phyloP scores from a whole-genome alignment of 2,113 vertebrate species.

The Edolisoma coerulescens region DNA sequence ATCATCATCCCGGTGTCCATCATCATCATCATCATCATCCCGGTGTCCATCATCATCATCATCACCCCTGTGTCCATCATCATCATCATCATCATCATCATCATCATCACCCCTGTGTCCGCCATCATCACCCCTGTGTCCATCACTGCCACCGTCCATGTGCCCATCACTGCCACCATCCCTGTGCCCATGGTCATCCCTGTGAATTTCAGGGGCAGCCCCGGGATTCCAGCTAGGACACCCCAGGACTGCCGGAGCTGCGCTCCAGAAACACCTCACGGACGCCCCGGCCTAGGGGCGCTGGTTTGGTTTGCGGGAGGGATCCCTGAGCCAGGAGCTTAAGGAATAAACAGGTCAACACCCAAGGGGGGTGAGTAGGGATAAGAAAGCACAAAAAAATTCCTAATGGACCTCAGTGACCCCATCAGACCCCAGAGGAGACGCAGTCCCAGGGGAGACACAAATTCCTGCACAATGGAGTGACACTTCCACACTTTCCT shows the following conservation, averaged over 20 bases:
- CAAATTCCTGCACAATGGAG: not conserved
- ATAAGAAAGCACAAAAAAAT: not conserved
- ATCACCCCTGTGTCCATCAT: not conserved
- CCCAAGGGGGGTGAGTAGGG: not conserved
- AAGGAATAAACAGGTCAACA: not conserved
- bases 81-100: not conserved
- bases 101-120: not conserved
- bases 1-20: too few relatives aligned
- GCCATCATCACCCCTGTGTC: not conserved
- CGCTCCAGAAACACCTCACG: not conserved
- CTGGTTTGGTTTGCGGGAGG: not conserved
- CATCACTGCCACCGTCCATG: not conserved
- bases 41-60: not conserved
- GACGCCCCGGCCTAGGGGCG: not conserved
- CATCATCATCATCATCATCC: not conserved
- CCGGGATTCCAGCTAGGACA: not conserved
- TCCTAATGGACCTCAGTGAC: not conserved
- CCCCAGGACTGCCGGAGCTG: not conserved
- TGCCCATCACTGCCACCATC: not conserved
- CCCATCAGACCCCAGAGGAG: not conserved
- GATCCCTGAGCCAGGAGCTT: not conserved
- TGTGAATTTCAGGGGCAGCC: not conserved
- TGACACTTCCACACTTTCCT: not conserved
- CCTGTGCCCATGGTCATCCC: not conserved
- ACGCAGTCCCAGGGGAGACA: not conserved